A percentile compares a stretch with the other conserved stretches of the same genome.
Conservation (phyloP, 2,113 vertebrate species). For the Rhea americana region DNA sequence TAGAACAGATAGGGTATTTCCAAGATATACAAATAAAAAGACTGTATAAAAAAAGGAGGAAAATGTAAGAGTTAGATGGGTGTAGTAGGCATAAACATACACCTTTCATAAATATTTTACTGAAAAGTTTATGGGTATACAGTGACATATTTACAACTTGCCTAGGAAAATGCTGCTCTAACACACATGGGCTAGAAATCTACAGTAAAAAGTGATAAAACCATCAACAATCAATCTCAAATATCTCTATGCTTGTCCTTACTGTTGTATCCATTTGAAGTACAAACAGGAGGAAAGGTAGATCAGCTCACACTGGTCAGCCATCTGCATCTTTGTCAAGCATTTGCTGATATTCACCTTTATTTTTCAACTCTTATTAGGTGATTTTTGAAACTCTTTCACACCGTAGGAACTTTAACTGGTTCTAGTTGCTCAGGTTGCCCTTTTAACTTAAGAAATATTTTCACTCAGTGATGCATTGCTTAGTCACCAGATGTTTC, state of each 20-base stretch:
- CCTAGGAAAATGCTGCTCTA: neutral
- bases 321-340: neutral
- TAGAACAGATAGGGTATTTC: neutral
- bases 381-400: neutral
- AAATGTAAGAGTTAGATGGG: neutral
- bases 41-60: too few relatives aligned
- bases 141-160: neutral
- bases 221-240: neutral
- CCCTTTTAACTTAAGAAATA: neutral
- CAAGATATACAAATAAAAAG: neutral
- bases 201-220: neutral
- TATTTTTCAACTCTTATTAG: neutral
- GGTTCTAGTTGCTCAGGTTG: neutral
- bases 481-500: neutral
- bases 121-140: neutral
- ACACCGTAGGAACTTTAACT: neutral
- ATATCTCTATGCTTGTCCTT: neutral
- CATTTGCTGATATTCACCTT: neutral
- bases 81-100: neutral
- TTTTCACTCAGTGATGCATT: neutral
- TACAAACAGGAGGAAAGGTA: neutral
- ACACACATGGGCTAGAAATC: neutral
- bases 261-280: neutral
- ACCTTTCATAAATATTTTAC: neutral
- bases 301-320: neutral